Base-by-base conservation (phyloP, 1,140 invertebrate species). In the Bicyclus anynana region DNA sequence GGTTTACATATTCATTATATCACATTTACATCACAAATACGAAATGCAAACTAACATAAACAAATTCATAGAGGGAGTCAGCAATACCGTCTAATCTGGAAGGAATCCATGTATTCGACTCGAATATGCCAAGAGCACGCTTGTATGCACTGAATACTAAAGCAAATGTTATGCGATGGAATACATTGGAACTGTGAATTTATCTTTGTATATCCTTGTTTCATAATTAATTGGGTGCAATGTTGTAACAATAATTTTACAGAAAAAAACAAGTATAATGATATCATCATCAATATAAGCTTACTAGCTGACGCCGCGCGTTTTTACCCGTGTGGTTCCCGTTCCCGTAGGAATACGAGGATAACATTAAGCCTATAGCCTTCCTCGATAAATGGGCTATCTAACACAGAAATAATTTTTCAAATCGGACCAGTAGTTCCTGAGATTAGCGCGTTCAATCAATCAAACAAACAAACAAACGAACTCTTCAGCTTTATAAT, bases 51-150 rank as follows among this genome's bases (percentile, higher is more conserved):
- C 40, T 44, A 10, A 44, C 26, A 50, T 50, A 50, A 50, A 50
- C 44, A 53, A 59, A 46, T 44, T 59, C 37, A 53, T 42, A 35
- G 44, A 37, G 51, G 48, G 52, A 35, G 33, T 44, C 29, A 53
- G 40, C 57, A 59, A 53, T 59, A 53, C 18, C 56, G 38, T 59
- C 57, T 59, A 59, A 59, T 59, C 57, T 59, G 56, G 50, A 59
- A 59, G 57, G 57, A 59, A 59, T 59, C 51, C 57, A 48, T 51
- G 53, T 54, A 61, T 55, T 61, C 59, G 50, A 55, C 51, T 60
- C 35, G 46, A 54, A 49, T 54, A 60, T 35, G 58, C 52, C 46
- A 50, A 54, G 46, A 44, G 48, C 52, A 60, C 42, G 51, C 52
- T 54, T 54, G 51, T 42, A 60, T 60, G 52, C 17, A 42, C 58